Percentiles rank a stretch among this genome's conserved stretches.
Conservation (phyloP, 2,113 vertebrate genomes). For the Myotis brandtii region DNA sequence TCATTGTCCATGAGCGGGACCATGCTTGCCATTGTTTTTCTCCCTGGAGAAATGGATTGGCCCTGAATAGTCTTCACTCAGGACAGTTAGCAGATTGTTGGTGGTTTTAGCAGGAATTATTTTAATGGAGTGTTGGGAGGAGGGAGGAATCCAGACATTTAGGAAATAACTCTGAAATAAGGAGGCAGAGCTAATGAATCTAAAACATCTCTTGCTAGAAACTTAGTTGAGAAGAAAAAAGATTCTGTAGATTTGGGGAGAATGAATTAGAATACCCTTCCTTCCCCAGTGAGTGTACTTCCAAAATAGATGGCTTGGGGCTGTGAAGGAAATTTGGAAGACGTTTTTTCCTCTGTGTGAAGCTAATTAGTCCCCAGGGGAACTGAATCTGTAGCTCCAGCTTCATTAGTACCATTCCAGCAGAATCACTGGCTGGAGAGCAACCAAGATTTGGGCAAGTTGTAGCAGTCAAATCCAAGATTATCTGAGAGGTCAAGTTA, state of each 20-base stretch:
- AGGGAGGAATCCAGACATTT: neutral
- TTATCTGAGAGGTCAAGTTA: conserved; percentile 3
- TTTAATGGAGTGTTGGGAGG: neutral
- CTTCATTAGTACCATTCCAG: conserved; percentile 59
- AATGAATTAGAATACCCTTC: neutral
- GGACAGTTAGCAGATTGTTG: neutral
- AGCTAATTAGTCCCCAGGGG: conserved; percentile 72
- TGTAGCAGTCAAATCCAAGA: conserved; percentile 38
- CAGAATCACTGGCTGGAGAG: conserved; percentile 49
- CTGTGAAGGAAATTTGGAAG: conserved; percentile 61
- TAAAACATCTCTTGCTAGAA: neutral
- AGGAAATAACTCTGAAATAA: conserved; percentile 45
- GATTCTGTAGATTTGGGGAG: neutral
- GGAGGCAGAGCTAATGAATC: neutral
- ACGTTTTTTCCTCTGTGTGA: conserved; percentile 28
- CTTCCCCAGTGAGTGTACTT: neutral
- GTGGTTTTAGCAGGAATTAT: conserved; percentile 46
- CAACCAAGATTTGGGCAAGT: conserved; percentile 4
- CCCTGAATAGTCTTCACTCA: neutral
- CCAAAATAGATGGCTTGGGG: conserved; percentile 52
- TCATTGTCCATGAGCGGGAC: neutral
- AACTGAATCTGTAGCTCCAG: conserved; percentile 31
- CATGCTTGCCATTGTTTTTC: neutral
- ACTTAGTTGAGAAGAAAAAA: conserved; percentile 20
- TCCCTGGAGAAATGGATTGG: conserved; percentile 30